Base-by-base conservation (phyloP, 2,113 vertebrate species). In the Platysternon megacephalum region DNA sequence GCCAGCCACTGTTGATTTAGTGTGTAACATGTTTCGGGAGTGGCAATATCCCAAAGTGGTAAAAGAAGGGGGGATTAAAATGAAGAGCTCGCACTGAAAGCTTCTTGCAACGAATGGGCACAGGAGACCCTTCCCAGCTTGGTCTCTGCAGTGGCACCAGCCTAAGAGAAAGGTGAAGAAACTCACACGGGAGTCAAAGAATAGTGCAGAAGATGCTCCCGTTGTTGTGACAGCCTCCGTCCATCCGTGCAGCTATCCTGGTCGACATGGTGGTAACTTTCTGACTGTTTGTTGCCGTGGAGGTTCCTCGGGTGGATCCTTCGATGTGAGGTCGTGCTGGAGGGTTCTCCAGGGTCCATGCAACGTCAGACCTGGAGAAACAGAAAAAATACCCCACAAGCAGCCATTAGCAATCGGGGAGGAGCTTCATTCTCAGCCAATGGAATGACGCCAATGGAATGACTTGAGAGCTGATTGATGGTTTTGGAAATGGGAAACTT, bases 171-270 rank as follows among this genome's bases (percentile, higher is more conserved):
- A 35, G 58, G 35, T 21, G 9, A 19, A n/a, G 55, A 48, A 28
- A 83, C 72, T 52, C 44, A 48, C 11, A 21, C 16, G 6, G 48
- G 58, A 42, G 93, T 99, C 98, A 99, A 48, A 99, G 97, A 84
- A 99, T 98, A 81, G 98, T 98, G 97, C 99, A 99, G 97, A 99
- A 99, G 97, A 99, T 98, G 94, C 98, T 99, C 87, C 98, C 96
- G 0, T 98, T 99, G 86, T 94, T 98, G 91, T 99, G 99, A 97
- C 99, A 99, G 65, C 98, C 98, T 5, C 98, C 98, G 44, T 99
- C 99, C 82, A 99, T 98, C 2, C 98, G 98, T 85, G 99, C 98
- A 6, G 98, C 98, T 92, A 99, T 99, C 93, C 99, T 98, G 94
- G 97, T 98, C 0, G 98, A 99, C 98, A 99, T 97, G 82, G 98